Percentiles rank a stretch among this genome's conserved stretches.
These are phyloP conservation scores for Platichthys flesus DNA, from an alignment of 2,113 vertebrate species.

Conservation along the genomic window DNA sequence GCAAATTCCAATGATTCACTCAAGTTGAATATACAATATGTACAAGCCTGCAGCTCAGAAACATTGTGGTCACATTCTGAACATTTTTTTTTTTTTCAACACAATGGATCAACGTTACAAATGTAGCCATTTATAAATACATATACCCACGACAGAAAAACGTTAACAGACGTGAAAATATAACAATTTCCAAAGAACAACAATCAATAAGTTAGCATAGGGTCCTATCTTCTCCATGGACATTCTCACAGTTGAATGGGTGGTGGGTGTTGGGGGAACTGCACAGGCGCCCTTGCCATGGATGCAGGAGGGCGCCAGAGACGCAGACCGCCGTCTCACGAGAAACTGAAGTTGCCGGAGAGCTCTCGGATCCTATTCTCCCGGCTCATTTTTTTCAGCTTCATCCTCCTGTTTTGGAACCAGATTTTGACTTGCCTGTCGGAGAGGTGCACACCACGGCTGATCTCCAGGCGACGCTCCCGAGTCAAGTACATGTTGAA, in stretches of 20 bases:
- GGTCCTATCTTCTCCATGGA: slow-evolving; percentile 63
- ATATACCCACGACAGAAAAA: slow-evolving; percentile 65
- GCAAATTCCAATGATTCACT: slow-evolving; percentile 70
- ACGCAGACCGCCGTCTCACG: slow-evolving; percentile 87
- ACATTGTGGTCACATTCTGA: slow-evolving; percentile 69
- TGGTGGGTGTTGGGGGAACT: slow-evolving; percentile 19
- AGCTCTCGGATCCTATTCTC: slow-evolving; percentile 98
- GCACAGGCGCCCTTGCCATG: slow-evolving; percentile 53
- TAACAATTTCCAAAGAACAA: slow-evolving; percentile 67
- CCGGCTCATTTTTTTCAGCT: slow-evolving; percentile 99
- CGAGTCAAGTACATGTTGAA: slow-evolving; percentile 99
- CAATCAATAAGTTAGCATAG: slow-evolving; percentile 82
- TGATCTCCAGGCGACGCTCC: slow-evolving; percentile 99
- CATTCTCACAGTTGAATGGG: slow-evolving; percentile 66
- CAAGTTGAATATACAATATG: slow-evolving; percentile 70
- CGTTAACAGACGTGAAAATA: slow-evolving; percentile 70
- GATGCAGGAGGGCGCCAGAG: slow-evolving; percentile 68
- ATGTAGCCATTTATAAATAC: slow-evolving; percentile 79
- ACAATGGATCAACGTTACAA: slow-evolving; percentile 68
- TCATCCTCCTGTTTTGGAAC: slow-evolving; percentile 99
- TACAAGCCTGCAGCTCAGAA: slow-evolving; percentile 73
- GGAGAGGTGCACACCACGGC: slow-evolving; percentile 97
- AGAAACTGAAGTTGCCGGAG: slow-evolving; percentile 97
- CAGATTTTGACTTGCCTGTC: slow-evolving; percentile 99
- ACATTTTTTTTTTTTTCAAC: slow-evolving; percentile 34